Base-by-base conservation (phyloP, 2,113 vertebrate species). In the Dicentrarchus labrax region DNA sequence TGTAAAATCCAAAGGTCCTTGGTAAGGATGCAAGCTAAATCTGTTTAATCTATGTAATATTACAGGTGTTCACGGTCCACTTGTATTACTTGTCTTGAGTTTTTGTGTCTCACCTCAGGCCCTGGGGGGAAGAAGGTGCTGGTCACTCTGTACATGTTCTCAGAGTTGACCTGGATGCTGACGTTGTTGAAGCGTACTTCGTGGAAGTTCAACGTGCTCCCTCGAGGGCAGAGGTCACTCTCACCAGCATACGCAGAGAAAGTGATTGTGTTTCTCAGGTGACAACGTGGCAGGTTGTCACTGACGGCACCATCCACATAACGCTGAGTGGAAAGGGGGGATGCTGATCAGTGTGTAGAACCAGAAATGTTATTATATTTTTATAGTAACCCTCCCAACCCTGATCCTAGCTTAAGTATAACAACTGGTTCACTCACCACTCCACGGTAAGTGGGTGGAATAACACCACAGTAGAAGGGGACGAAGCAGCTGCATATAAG, bases 401-500 rank as follows among this genome's bases (percentile, higher is more conserved):
- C 30, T 30, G 30, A 30, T 30, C 30, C 30, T 30, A 16, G 12
- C 17, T 38, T 39, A 54, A 16, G 50, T 56, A 5, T 22, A 71
- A 48, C 15, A 0, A n/a, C n/a, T 50, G 61, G 47, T 62, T 62
- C 1, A 97, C 98, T 97, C 92, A 99, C 97, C 96, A 95, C 96
- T 38, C 97, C 97, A 87, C 96, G 93, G 89, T 97, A 99, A 0
- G 96, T 93, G 0, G 97, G 98, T 22, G 98, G 98, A 68, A 98
- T 96, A 1, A 98, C 47, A 6, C 97, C 98, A 74, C 93, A 96
- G 90, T 96, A 96, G 81, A 97, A 78, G 5, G 98, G 98, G 17
- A 98, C 93, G 77, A 97, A 99, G 24, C 92, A 95, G 87, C 98
- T 98, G 80, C 98, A 99, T 17, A 96, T 6, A 66, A 99, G 92